These are phyloP conservation scores for Neotoma lepida DNA, from an alignment of 2,113 vertebrate species.

Conservation along the genomic window DNA sequence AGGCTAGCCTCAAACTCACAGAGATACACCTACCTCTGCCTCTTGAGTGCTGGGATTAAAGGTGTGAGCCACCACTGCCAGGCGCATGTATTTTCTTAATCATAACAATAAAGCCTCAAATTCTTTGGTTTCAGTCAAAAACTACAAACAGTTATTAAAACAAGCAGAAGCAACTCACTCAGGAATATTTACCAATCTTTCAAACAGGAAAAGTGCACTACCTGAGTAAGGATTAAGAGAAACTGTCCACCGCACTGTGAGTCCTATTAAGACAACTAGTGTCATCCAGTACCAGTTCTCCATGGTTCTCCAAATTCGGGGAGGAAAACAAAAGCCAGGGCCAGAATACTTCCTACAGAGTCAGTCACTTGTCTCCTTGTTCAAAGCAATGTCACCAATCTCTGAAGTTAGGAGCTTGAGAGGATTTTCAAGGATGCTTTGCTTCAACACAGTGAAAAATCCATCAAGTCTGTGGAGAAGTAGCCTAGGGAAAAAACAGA, in stretches of 20 bases:
- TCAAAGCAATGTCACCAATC: conserved; percentile 19
- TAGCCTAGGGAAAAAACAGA: conserved; percentile 30
- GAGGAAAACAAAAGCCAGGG: not conserved
- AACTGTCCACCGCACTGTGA: conserved; percentile 93
- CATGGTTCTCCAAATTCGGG: conserved; percentile 83
- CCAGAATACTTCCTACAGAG: not conserved
- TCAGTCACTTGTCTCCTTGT: conserved; percentile 41
- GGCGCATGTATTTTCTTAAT: not conserved
- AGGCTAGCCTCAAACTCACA: not conserved
- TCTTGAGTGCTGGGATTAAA: not conserved
- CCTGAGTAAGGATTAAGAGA: conserved; percentile 97
- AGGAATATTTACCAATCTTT: conserved; percentile 20
- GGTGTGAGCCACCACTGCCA: not conserved
- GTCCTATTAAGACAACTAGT: conserved; percentile 87
- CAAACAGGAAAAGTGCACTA: conserved; percentile 70
- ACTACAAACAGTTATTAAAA: conserved; percentile 10
- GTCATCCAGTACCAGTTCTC: conserved; percentile 90
- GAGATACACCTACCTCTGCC: not conserved
- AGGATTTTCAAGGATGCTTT: not conserved
- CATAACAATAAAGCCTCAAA: conserved; percentile 11
- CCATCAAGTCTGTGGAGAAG: conserved; percentile 25
- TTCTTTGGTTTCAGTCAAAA: not conserved
- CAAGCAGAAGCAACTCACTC: not conserved
- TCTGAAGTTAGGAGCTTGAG: not conserved
- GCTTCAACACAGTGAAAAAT: not conserved